Conservation (phyloP, 2,888 invertebrate species). For the Apotomis betuletana region DNA sequence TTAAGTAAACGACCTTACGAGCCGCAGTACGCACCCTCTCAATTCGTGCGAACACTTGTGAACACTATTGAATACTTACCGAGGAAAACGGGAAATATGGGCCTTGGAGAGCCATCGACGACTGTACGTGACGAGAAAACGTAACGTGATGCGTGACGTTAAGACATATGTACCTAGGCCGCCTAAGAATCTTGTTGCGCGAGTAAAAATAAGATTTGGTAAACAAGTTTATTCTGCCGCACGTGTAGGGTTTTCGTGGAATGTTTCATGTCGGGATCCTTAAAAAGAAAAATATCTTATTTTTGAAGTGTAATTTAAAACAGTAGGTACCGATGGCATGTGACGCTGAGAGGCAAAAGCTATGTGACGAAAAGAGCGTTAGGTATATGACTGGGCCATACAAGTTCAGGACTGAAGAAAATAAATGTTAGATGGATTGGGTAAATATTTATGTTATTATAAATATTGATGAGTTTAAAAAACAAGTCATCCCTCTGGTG, state of each 20-base stretch:
- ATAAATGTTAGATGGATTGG: no score
- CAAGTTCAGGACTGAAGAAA: no score
- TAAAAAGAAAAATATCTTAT: background rate
- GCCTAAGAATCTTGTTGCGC: slow-evolving; percentile 15
- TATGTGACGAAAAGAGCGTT: no score
- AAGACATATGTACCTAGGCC: slow-evolving; percentile 44
- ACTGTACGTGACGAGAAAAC: slow-evolving; percentile 66
- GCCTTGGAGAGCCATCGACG: slow-evolving; percentile 65
- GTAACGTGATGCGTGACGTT: slow-evolving; percentile 57
- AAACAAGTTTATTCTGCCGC: background rate
- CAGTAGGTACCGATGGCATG: no score
- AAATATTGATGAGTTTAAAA: no score
- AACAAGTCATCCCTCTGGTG: no score
- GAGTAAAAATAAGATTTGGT: background rate
- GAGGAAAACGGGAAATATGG: slow-evolving; percentile 63
- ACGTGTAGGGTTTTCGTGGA: background rate
- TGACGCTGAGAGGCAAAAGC: no score
- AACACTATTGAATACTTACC: slow-evolving; percentile 69
- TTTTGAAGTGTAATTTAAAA: no score
- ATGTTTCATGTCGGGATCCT: background rate
- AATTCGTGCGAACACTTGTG: slow-evolving; percentile 52
- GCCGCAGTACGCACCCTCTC: slow-evolving; percentile 50
- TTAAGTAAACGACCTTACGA: slow-evolving; percentile 49
- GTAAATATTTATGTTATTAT: no score
- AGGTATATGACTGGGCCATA: no score